Percentiles rank a stretch among this genome's conserved stretches.
Evolutionary conservation across 2,888 invertebrate species (phyloP).

Genomic region (Epinotia demarniana): DNA sequence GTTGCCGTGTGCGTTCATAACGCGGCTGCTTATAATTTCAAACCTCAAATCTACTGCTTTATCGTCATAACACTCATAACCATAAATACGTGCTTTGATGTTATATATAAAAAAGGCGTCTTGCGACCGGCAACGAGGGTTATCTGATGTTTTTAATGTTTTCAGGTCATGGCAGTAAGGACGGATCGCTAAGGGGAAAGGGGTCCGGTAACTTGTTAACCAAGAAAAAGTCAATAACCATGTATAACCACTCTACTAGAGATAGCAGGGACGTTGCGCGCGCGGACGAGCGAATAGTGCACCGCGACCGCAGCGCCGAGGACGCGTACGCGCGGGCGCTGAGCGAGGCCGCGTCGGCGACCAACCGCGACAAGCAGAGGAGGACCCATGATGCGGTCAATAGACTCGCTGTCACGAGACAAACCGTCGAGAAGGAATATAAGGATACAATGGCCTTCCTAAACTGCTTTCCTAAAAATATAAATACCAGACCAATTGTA

Average conservation of each 20-base stretch:
- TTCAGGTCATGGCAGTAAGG: constrained; percentile 56
- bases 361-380: constrained; percentile 54
- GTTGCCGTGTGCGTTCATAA: no score
- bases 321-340: constrained; percentile 76
- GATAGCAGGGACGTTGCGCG: constrained; percentile 62
- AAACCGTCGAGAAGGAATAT: constrained; percentile 85
- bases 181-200: constrained; percentile 53
- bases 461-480: constrained; percentile 71
- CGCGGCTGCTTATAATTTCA: no score
- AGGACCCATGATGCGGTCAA: constrained; percentile 66
- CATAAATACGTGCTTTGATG: not conserved
- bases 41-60: no score
- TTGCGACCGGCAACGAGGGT: not conserved
- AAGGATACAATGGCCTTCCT: constrained; percentile 75
- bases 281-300: constrained; percentile 60
- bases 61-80: no score
- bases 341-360: constrained; percentile 57
- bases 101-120: not conserved
- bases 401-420: constrained; percentile 84
- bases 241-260: constrained; percentile 74
- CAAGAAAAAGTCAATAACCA: constrained; percentile 65
- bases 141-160: constrained; percentile 45
- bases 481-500: constrained; percentile 64
- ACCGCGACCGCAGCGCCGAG: constrained; percentile 60
- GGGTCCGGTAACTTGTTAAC: constrained; percentile 49